These are phyloP conservation scores for Channa maculata DNA, from an alignment of 2,113 vertebrate species.

Conservation along the genomic window DNA sequence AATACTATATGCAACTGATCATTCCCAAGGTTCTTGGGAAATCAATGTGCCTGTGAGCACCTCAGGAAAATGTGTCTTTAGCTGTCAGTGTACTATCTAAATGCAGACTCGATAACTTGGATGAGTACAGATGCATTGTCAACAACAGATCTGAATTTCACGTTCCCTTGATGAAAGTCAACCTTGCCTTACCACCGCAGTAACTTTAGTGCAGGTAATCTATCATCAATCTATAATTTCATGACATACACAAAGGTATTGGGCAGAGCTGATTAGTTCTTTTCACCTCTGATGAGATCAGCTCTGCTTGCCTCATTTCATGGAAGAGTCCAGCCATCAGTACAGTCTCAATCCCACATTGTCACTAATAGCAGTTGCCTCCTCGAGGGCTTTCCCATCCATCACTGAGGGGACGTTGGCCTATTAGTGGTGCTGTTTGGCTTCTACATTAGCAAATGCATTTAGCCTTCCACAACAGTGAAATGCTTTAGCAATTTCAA, in stretches of 20 bases:
- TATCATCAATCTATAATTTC: constrained; percentile 1
- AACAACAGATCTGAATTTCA: neutral
- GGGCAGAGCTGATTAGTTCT: neutral
- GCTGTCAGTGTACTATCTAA: neutral
- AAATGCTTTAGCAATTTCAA: neutral
- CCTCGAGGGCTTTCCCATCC: constrained; percentile 58
- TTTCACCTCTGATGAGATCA: constrained; percentile 5
- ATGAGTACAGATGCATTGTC: neutral
- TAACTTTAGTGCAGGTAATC: neutral
- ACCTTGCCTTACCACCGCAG: neutral
- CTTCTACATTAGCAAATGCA: constrained; percentile 48
- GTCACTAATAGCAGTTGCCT: constrained; percentile 53
- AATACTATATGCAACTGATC: constrained; percentile 22
- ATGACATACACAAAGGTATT: neutral
- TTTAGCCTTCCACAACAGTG: constrained; percentile 14
- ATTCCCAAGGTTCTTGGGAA: neutral
- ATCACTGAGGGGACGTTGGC: constrained; percentile 50
- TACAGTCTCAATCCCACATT: constrained; percentile 26
- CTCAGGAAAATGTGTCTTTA: neutral
- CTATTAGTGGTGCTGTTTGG: constrained; percentile 51
- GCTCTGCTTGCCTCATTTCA: constrained; percentile 43
- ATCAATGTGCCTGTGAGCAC: constrained; percentile 13
- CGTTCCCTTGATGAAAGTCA: neutral
- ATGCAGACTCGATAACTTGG: neutral
- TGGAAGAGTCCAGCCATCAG: constrained; percentile 30